phyloP scores from a whole-genome alignment of 2,113 vertebrate species.

The Tinamus guttatus region DNA sequence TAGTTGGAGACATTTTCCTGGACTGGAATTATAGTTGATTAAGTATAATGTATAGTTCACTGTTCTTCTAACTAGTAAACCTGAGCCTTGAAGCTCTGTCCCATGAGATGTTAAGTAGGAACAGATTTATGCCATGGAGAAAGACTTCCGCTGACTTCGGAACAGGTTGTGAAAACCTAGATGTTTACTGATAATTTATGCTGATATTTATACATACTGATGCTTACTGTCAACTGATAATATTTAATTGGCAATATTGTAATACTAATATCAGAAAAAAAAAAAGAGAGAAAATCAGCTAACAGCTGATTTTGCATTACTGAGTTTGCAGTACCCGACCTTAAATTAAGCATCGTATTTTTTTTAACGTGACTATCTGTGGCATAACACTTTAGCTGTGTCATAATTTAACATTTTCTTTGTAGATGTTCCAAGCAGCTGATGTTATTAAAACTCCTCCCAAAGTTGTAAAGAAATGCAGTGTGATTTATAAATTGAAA shows the following conservation, averaged over 20 bases:
- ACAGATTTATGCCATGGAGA: neutral
- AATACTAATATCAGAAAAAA: neutral
- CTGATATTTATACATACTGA: no score
- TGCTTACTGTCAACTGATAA: neutral
- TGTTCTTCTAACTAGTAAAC: neutral
- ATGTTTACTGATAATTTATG: neutral
- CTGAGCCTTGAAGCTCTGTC: neutral
- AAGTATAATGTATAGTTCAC: neutral
- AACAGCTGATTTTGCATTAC: no score
- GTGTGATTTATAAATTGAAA: neutral
- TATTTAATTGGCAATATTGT: neutral
- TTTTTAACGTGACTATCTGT: neutral
- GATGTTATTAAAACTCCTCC: neutral
- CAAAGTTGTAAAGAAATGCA: neutral
- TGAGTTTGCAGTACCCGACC: neutral
- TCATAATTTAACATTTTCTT: neutral
- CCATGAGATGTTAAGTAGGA: neutral
- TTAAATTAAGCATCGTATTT: neutral
- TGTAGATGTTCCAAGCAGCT: neutral
- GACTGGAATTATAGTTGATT: neutral
- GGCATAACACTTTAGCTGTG: neutral
- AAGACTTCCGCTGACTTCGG: neutral
- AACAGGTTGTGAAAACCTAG: neutral
- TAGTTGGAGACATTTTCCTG: neutral
- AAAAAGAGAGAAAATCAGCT: neutral